A percentile compares a stretch with the other conserved stretches of the same genome.
Conservation (phyloP, 2,113 vertebrate genomes). For the Turnix velox region DNA sequence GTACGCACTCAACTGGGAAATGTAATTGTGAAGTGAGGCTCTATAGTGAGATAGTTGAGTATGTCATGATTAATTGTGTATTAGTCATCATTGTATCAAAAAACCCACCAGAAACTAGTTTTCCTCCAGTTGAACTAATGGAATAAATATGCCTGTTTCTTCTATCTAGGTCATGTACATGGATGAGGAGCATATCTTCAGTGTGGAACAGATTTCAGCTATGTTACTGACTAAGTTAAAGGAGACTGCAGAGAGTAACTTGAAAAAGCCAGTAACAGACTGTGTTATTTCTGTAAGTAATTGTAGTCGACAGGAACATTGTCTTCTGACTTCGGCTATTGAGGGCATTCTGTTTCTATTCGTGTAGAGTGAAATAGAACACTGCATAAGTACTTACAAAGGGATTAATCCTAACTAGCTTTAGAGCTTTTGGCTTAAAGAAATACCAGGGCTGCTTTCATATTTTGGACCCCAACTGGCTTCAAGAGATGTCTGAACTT, state of each 20-base stretch:
- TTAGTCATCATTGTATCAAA: neutral
- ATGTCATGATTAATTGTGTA: neutral
- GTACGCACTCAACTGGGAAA: neutral
- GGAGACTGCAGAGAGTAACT: conserved; percentile 78
- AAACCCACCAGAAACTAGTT: neutral
- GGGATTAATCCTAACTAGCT: conserved; percentile 28
- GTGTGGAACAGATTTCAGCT: conserved; percentile 80
- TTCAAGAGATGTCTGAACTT: neutral
- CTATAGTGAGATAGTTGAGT: neutral
- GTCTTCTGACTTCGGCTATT: neutral
- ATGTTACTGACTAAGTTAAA: conserved; percentile 84
- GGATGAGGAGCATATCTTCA: conserved; percentile 78
- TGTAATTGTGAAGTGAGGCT: neutral
- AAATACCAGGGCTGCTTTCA: neutral
- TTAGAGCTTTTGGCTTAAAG: conserved; percentile 3
- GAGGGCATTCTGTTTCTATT: conserved; percentile 28
- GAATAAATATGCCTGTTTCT: neutral
- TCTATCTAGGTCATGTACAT: conserved; percentile 79
- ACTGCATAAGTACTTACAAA: neutral
- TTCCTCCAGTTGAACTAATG: neutral
- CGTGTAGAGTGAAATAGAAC: neutral
- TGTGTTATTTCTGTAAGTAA: conserved; percentile 86
- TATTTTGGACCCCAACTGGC: neutral
- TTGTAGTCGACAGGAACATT: neutral
- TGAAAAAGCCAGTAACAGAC: conserved; percentile 82